phyloP scores from a whole-genome alignment of 2,113 vertebrate species.

The Tupaia chinensis region DNA sequence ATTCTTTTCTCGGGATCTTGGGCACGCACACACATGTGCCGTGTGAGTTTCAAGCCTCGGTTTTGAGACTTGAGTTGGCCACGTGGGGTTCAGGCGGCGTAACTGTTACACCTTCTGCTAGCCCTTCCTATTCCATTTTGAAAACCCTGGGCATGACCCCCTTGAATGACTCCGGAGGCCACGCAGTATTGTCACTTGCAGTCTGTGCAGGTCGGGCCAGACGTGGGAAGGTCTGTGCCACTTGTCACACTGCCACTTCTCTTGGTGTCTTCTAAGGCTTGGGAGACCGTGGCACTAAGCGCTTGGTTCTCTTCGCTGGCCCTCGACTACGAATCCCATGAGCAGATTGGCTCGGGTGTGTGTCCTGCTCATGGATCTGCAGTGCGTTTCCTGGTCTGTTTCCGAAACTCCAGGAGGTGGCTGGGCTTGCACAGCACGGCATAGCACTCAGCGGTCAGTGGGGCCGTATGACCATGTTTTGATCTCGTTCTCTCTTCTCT shows the following conservation, averaged over 20 bases:
- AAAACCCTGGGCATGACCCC: neutral
- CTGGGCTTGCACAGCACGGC: neutral
- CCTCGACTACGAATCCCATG: neutral
- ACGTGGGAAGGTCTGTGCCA: neutral
- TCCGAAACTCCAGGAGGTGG: neutral
- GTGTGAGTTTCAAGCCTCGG: too few relatives aligned
- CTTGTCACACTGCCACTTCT: neutral
- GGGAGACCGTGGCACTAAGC: neutral
- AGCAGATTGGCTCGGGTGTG: neutral
- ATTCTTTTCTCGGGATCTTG: too few relatives aligned
- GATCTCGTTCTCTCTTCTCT: too few relatives aligned
- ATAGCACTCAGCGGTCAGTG: neutral
- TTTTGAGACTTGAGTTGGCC: too few relatives aligned
- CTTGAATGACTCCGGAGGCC: neutral
- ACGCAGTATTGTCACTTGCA: fast-evolving
- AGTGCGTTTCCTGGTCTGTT: neutral
- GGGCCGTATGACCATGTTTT: neutral
- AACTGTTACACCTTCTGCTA: neutral
- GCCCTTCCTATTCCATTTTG: neutral
- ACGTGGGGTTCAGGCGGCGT: too few relatives aligned
- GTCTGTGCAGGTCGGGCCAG: neutral
- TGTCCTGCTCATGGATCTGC: neutral
- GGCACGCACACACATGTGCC: too few relatives aligned
- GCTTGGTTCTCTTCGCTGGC: neutral
- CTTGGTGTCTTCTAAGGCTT: too few relatives aligned